These are phyloP conservation scores for Drosophila athabasca DNA, from an alignment of 1,140 invertebrate genomes.

Conservation along the genomic window DNA sequence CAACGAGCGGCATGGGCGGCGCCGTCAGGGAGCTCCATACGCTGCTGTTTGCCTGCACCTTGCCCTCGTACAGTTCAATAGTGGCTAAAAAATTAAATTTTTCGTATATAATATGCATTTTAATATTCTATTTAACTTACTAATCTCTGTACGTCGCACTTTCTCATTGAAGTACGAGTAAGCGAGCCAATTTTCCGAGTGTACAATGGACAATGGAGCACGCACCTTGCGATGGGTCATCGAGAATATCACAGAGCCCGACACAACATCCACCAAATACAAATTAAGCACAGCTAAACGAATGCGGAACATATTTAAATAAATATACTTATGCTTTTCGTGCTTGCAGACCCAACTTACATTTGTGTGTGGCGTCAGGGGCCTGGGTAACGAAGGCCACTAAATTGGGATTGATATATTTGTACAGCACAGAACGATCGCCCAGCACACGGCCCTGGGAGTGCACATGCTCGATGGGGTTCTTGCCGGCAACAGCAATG, in stretches of 20 bases:
- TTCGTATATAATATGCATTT: neutral
- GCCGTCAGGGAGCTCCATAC: constrained; percentile 93
- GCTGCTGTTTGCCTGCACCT: constrained; percentile 92
- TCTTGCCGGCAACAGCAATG: constrained; percentile 88
- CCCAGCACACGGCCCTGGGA: constrained; percentile 97
- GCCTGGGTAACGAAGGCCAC: constrained; percentile 93
- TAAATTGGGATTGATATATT: constrained; percentile 99
- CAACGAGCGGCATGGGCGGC: constrained; percentile 90
- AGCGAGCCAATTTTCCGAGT: constrained; percentile 98
- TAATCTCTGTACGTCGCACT: constrained; percentile 94
- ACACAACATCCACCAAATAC: constrained; percentile 95
- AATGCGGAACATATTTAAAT: no score
- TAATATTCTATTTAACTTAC: constrained; percentile 65
- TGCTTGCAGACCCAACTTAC: constrained; percentile 83
- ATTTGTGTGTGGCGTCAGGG: constrained; percentile 90
- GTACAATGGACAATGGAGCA: constrained; percentile 94
- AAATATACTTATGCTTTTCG: no score
- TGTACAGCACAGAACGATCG: constrained; percentile 98
- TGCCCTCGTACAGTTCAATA: constrained; percentile 97
- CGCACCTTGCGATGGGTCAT: constrained; percentile 91
- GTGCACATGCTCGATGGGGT: constrained; percentile 93
- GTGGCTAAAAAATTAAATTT: constrained; percentile 85
- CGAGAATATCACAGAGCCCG: constrained; percentile 90
- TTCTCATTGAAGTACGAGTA: constrained; percentile 98
- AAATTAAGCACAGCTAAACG: constrained; percentile 86